phyloP scores from a whole-genome alignment of 2,113 vertebrate genomes.

The Lynx canadensis region DNA sequence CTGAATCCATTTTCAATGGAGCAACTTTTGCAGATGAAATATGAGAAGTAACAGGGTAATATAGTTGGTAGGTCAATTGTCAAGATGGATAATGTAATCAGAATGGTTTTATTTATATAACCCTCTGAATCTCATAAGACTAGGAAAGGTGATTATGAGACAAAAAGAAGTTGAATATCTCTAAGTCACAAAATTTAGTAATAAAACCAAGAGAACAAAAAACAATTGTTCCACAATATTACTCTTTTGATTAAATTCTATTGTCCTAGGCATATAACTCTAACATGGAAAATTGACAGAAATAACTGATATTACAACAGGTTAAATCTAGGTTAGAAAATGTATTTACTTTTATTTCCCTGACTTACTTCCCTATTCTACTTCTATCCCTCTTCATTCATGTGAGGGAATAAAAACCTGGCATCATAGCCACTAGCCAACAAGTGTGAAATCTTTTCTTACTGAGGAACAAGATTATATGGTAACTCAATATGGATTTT shows the following conservation, averaged over 20 bases:
- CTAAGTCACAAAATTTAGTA: background rate
- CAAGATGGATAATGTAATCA: background rate
- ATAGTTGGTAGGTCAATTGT: background rate
- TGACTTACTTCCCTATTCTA: background rate
- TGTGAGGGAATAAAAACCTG: background rate
- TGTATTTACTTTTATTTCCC: background rate
- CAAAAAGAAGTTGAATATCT: background rate
- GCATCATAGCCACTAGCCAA: background rate
- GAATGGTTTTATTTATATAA: background rate
- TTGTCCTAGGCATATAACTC: background rate
- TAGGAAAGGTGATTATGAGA: background rate
- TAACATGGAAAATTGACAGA: background rate
- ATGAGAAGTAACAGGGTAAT: background rate
- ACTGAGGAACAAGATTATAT: background rate
- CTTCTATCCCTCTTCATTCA: background rate
- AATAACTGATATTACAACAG: background rate
- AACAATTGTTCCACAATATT: background rate
- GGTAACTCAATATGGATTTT: background rate
- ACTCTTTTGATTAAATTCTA: conserved; percentile 10
- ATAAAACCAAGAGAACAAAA: background rate
- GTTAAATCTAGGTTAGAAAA: conserved; percentile 1
- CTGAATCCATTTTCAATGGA: conserved; percentile 9
- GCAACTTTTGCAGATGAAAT: background rate
- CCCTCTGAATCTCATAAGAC: background rate
- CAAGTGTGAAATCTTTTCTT: background rate